phyloP scores from a whole-genome alignment of 2,888 invertebrate species.

The Urechis unicinctus region DNA sequence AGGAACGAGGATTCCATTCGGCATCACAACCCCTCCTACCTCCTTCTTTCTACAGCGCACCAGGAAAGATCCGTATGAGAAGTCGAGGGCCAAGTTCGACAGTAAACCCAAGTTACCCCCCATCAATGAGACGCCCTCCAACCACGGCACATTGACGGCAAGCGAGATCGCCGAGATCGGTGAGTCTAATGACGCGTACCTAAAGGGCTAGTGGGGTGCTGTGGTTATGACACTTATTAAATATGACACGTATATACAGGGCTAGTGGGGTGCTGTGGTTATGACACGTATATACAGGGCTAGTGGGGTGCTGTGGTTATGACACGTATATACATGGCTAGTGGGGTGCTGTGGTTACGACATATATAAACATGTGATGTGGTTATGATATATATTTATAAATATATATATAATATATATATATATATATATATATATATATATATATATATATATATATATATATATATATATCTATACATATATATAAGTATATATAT shows the following conservation, averaged over 20 bases:
- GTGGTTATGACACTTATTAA: neutral
- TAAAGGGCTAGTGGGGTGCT: neutral
- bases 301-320: no score
- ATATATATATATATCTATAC: no score
- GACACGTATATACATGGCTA: neutral
- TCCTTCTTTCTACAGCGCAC: neutral
- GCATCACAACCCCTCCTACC: neutral
- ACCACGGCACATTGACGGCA: neutral
- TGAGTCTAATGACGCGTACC: neutral
- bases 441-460: no score
- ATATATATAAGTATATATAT: no score
- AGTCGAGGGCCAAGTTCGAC: neutral
- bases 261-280: no score
- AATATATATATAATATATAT: no score
- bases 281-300: no score
- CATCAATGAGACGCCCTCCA: neutral
- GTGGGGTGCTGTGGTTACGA: neutral
- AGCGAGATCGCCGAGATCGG: neutral
- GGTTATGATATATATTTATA: no score
- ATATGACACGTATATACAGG: no score
- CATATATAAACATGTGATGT: no score
- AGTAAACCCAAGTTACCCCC: neutral
- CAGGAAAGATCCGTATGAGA: neutral
- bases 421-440: no score
- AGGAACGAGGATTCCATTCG: neutral